These are phyloP conservation scores for Indicator indicator DNA, from an alignment of 2,113 vertebrate species.

Conservation along the genomic window DNA sequence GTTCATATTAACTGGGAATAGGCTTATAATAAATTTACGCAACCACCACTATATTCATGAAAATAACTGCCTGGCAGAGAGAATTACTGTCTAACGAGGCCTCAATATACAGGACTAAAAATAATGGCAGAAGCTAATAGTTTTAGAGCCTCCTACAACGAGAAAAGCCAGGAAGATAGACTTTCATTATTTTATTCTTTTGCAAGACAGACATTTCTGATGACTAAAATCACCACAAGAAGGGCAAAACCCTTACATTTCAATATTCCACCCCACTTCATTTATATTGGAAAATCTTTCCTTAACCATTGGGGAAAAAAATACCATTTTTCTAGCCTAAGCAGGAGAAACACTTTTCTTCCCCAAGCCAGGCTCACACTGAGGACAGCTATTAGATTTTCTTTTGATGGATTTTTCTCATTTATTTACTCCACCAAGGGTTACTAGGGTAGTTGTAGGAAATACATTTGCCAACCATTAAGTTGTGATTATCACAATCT, in stretches of 20 bases:
- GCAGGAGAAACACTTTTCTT: not conserved
- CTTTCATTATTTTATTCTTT: not conserved
- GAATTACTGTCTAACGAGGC: not conserved
- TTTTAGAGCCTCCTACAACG: not conserved
- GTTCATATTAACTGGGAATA: not conserved
- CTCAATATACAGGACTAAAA: not conserved
- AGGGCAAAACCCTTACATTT: not conserved
- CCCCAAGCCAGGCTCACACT: not conserved
- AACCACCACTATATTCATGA: not conserved
- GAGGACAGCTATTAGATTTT: not conserved
- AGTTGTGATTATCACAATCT: not conserved
- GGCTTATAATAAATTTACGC: not conserved
- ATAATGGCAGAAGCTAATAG: not conserved
- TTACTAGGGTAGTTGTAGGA: not conserved
- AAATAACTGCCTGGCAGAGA: not conserved
- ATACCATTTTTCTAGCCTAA: not conserved
- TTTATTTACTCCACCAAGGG: not conserved
- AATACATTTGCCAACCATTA: not conserved
- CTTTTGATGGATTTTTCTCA: conserved; percentile 29
- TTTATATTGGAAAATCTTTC: not conserved
- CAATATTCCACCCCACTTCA: not conserved
- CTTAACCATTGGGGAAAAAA: not conserved
- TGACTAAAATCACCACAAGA: not conserved
- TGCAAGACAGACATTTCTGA: not conserved
- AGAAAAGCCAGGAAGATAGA: not conserved